Evolutionary conservation across 2,113 vertebrate genomes (phyloP), one percentile per base, ranked within the genome.

Genomic region (Catharus minimus): DNA sequence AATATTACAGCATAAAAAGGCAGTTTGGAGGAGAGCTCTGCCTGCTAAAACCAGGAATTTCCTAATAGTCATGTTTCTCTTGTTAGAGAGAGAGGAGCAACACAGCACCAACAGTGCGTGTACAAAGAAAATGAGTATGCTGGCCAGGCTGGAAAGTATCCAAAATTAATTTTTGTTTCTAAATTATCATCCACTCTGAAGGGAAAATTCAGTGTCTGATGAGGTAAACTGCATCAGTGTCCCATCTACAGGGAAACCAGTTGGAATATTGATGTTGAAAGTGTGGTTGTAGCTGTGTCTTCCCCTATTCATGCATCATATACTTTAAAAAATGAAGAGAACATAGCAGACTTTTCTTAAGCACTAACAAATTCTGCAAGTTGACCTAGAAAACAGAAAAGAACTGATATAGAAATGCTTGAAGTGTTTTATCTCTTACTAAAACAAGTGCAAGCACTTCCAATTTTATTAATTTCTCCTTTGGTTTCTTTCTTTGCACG

Each of bases 31-130:
- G 19, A 77, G 7, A 81, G n/a, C 9, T 81, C 57, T 46, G 16
- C 10, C 57, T 83, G 41, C 24, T 28, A 39, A 60, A 60, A 10
- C 12, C 14, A 39, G 32, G 47, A 43, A 32, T 57, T 88, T 43
- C 55, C n/a, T 58, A 6, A 0, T 0, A 15, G 2, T 49, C 20
- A 5, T 22, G 3, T 18, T 72, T 64, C 19, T 68, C 7, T 14
- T 41, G 10, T 39, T 36, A 36, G 33, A n/a, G 27, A 55, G 20
- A 61, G 39, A 64, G 2, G 21, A 56, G 15, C 19, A 86, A 36
- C 46, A 13, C 9, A 33, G 11, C 8, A 39, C 5, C 27, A 64
- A 24, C 3, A 30, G 7, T 2, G 0, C 38, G 9, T 23, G 5
- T 38, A 27, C 43, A 46, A 53, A 44, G 28, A 11, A 73, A 41